These are phyloP conservation scores for Drosophila grimshawi DNA, from an alignment of 1,140 invertebrate species.

Conservation along the genomic window DNA sequence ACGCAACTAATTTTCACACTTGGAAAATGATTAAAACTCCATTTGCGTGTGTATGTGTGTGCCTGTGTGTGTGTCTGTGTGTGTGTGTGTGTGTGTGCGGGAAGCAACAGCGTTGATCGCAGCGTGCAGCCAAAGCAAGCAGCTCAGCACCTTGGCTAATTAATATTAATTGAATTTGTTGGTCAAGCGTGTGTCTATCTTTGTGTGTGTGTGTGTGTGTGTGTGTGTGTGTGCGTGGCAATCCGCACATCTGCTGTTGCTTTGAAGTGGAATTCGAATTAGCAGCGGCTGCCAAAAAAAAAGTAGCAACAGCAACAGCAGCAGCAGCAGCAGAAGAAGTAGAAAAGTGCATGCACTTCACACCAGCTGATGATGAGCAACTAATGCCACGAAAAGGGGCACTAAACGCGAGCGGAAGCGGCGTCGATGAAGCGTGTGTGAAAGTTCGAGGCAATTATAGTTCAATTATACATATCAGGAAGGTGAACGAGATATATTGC, in stretches of 20 bases:
- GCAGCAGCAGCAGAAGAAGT: neutral
- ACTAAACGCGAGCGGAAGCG: constrained; percentile 50
- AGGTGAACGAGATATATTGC: constrained; percentile 40
- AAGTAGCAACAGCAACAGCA: neutral
- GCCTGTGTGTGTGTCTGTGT: constrained; percentile 8
- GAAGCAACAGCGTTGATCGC: constrained; percentile 64
- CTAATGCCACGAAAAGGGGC: constrained; percentile 59
- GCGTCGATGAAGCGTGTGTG: constrained; percentile 68
- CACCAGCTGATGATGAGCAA: constrained; percentile 40
- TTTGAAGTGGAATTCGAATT: constrained; percentile 67
- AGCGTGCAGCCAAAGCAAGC: constrained; percentile 53
- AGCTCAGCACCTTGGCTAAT: constrained; percentile 78
- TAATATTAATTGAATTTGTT: constrained; percentile 82
- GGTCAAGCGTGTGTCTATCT: constrained; percentile 32
- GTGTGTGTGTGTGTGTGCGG: constrained; percentile 10
- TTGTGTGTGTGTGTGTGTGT: constrained; percentile 18
- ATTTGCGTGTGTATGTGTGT: constrained; percentile 55
- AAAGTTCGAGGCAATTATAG: constrained; percentile 72
- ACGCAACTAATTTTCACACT: constrained; percentile 82
- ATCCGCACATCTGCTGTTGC: constrained; percentile 69
- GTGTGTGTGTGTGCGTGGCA: constrained; percentile 52
- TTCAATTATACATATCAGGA: constrained; percentile 70
- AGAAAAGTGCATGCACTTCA: constrained; percentile 58
- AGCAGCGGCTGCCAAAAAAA: constrained; percentile 61
- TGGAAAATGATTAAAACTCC: constrained; percentile 84